Evolutionary conservation across 2,797 vertebrate genomes (phyloP), one percentile per base, ranked within the genome.

Genomic region (Crax fasciolata): DNA sequence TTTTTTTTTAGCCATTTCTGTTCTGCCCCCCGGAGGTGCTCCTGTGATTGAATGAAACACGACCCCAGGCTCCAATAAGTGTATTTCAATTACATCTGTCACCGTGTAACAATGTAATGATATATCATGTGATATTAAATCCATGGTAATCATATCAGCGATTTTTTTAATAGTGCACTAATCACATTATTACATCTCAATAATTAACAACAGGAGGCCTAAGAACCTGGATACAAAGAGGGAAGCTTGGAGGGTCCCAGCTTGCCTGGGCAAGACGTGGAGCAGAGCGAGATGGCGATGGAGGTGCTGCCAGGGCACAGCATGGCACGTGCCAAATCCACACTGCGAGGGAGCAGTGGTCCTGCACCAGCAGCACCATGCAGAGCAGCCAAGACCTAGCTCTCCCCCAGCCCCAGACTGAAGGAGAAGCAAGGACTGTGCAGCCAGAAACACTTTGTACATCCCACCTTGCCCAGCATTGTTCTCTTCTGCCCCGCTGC

Each of bases 61-160:
- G 97, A 98, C 98, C 98, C 98, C 97, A 97, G 98, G 98, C 98
- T 98, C 98, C 99, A 99, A 99, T 99, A 99, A 99, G 99, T 99
- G 99, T 99, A 99, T 99, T 99, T 99, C 99, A 99, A 99, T 99
- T 99, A 99, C 98, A 98, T 98, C 99, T 99, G 99, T 99, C 99
- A 99, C 97, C 98, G 97, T 95, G 98, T 99, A 99, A 99, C 98
- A 98, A 99, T 98, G 98, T 98, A 98, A 99, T 99, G 99, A 99
- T 99, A 99, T 99, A 99, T 99, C 99, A 99, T 99, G 98, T 98
- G 98, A 99, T 99, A 99, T 99, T 99, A 99, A 98, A 99, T 99
- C 98, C 98, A 99, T 99, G 98, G 98, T 99, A 99, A 99, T 99
- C 98, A 98, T 98, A 98, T 98, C 98, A 98, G 96, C 94, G 95